Percentiles rank a stretch among this genome's conserved stretches.
Evolutionary conservation across 2,888 invertebrate genomes (phyloP).

Genomic region (Zaprionus bogoriensis): DNA sequence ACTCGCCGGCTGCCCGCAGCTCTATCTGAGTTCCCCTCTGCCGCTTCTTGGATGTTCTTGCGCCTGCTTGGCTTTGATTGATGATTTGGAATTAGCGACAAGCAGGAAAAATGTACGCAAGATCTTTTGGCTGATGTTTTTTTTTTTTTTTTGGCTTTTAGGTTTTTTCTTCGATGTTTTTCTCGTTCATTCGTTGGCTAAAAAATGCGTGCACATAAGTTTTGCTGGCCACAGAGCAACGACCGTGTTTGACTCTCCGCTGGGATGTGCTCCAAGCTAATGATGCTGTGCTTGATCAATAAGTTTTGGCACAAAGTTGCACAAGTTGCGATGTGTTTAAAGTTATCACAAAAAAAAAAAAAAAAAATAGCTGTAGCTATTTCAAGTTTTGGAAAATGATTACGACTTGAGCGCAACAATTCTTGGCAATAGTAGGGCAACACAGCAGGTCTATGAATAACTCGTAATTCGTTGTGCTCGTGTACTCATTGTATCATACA

Average conservation of each 20-base stretch:
- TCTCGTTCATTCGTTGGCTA: slow-evolving; percentile 1
- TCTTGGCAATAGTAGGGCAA: too few species aligned
- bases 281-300: slow-evolving; percentile 45
- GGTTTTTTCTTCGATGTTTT: not conserved
- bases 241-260: slow-evolving; percentile 16
- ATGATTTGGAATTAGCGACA: slow-evolving; percentile 75
- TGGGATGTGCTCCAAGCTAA: slow-evolving; percentile 34
- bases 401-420: too few species aligned
- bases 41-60: slow-evolving; percentile 21
- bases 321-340: too few species aligned
- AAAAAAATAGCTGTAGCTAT: not conserved
- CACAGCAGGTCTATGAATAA: slow-evolving; percentile 39
- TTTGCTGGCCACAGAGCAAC: slow-evolving; percentile 55
- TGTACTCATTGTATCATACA: not conserved
- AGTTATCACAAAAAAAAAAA: too few species aligned
- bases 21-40: slow-evolving; percentile 15
- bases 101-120: slow-evolving; percentile 55
- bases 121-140: slow-evolving; percentile 42
- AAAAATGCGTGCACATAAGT: slow-evolving; percentile 59
- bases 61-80: slow-evolving; percentile 62
- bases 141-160: slow-evolving; percentile 4
- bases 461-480: not conserved
- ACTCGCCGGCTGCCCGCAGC: slow-evolving; percentile 18
- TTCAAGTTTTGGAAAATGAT: too few species aligned
- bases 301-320: not conserved